Base-by-base conservation (phyloP, 1,140 invertebrate genomes). In the Oncopodura yosiiana region DNA sequence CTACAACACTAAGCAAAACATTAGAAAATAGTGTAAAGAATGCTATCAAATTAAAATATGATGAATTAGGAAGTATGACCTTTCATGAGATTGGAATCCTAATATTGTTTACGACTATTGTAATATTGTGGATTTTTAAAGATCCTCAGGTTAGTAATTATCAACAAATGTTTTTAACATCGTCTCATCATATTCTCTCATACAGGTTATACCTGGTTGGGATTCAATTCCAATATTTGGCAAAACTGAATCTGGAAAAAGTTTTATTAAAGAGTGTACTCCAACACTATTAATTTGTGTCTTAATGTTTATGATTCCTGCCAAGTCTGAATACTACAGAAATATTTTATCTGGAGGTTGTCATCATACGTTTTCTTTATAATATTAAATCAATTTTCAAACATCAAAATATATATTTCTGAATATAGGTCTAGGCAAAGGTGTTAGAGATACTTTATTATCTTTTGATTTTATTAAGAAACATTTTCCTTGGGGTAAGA, bases 111-210 rank as follows among this genome's bases (percentile, higher is more conserved):
- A 67, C 87, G 3, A 60, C 82, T 9, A 79, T 91, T 5, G 81
- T 94, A 3, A 56, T 86, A 39, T 73, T 94, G 51, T 95, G 91
- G 84, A 84, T 94, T 68, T 88, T 92, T 67, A 78, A 89, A 44
- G 81, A 83, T 46, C 90, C 90, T 0, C 83, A 86, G 53, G 86
- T n/a, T n/a, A n/a, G n/a, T n/a, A n/a, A n/a, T n/a, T n/a, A n/a
- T n/a, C n/a, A n/a, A n/a, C n/a, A n/a, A n/a, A n/a, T n/a, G n/a
- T n/a, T n/a, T n/a, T n/a, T n/a, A n/a, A n/a, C n/a, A n/a, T n/a
- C n/a, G n/a, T n/a, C n/a, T n/a, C n/a, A n/a, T n/a, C n/a, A n/a
- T n/a, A n/a, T n/a, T n/a, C n/a, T n/a, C n/a, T n/a, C n/a, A n/a
- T n/a, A n/a, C n/a, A n/a, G n/a, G n/a, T 90, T 66, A 80, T 64